These are phyloP conservation scores for Phrynosoma platyrhinos DNA, from an alignment of 2,113 vertebrate genomes.

Conservation along the genomic window DNA sequence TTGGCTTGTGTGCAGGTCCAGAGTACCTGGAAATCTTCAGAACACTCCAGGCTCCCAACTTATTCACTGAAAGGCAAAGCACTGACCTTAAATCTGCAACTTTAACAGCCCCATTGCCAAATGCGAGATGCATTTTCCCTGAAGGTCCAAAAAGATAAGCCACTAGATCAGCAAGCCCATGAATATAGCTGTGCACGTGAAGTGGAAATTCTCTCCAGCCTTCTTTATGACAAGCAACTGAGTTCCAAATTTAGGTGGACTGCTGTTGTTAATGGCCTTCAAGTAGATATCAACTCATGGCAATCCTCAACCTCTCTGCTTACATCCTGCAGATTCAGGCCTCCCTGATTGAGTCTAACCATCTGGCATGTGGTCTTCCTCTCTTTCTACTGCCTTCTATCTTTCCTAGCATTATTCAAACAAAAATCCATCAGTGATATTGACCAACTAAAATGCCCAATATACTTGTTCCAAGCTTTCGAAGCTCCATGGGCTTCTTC, in stretches of 20 bases:
- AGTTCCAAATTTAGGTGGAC: background rate
- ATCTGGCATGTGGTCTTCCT: too few relatives aligned
- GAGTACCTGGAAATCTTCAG: background rate
- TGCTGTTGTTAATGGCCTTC: too few relatives aligned
- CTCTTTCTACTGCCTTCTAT: too few relatives aligned
- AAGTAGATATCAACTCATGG: too few relatives aligned
- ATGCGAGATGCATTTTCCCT: background rate
- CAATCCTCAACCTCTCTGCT: too few relatives aligned
- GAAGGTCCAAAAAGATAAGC: background rate
- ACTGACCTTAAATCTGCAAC: background rate
- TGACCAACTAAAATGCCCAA: too few relatives aligned
- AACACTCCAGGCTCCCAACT: background rate
- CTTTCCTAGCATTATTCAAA: too few relatives aligned
- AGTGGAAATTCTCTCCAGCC: background rate
- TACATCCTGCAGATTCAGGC: too few relatives aligned
- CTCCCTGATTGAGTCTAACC: too few relatives aligned
- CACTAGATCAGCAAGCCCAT: background rate
- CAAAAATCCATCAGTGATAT: too few relatives aligned
- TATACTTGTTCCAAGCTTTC: too few relatives aligned
- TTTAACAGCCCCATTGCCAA: background rate
- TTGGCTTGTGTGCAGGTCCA: background rate
- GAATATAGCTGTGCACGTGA: background rate
- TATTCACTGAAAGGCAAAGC: background rate
- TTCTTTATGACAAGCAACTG: background rate
- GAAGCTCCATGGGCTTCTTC: too few relatives aligned